A percentile compares a stretch with the other conserved stretches of the same genome.
phyloP scores from a whole-genome alignment of 2,888 invertebrate species.

The Tetrapedia diversipes region DNA sequence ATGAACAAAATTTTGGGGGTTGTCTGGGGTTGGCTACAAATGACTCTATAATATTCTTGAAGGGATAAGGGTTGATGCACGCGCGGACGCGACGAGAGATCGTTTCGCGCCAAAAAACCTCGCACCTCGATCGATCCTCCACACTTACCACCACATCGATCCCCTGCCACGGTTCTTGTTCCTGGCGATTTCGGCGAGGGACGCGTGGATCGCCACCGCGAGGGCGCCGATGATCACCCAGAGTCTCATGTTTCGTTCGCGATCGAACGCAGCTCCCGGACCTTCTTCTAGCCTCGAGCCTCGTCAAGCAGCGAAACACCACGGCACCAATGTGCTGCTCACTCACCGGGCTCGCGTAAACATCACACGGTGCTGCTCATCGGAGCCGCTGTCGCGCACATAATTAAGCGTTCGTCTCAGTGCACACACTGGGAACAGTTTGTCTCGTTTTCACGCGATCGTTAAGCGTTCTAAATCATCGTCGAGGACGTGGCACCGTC shows the following conservation, averaged over 20 bases:
- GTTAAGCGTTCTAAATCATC: slow-evolving; percentile 43
- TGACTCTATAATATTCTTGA: no score
- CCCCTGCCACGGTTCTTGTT: slow-evolving; percentile 90
- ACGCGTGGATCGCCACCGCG: slow-evolving; percentile 84
- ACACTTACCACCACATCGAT: slow-evolving; percentile 95
- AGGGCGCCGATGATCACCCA: slow-evolving; percentile 82
- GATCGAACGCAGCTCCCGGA: slow-evolving; percentile 7
- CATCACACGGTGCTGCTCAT: slow-evolving; percentile 53
- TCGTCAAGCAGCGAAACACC: slow-evolving; percentile 35
- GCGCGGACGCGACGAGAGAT: no score
- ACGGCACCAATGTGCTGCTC: slow-evolving; percentile 59
- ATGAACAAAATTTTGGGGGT: no score
- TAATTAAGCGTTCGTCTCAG: not conserved
- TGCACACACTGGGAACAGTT: not conserved
- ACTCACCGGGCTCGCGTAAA: slow-evolving; percentile 61
- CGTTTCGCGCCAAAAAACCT: not conserved
- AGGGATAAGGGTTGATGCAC: no score
- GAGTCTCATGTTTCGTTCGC: slow-evolving; percentile 72
- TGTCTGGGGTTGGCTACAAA: no score
- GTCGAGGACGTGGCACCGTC: not conserved
- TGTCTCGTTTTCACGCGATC: no score
- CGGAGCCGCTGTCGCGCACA: slow-evolving; percentile 32
- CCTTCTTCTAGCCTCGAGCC: not conserved
- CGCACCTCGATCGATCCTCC: not conserved
- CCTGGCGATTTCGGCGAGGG: slow-evolving; percentile 78